Evolutionary conservation across 2,888 invertebrate genomes (phyloP).

Genomic region (Neoaliturus tenellus): DNA sequence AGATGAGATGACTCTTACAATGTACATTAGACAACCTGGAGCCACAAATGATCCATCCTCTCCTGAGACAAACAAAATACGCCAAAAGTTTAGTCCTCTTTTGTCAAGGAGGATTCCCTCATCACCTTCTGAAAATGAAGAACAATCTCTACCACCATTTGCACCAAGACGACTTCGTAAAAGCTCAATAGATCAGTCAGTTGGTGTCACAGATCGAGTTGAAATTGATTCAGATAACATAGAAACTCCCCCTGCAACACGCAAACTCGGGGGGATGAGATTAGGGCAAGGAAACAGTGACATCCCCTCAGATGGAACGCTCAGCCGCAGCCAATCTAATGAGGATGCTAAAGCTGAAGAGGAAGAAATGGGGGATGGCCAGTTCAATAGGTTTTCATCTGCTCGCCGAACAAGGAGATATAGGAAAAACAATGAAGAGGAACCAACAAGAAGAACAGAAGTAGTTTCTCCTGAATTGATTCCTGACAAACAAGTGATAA

Average conservation of each 20-base stretch:
- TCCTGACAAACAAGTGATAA: constrained; percentile 76
- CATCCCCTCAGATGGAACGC: constrained; percentile 42
- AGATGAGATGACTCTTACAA: constrained; percentile 76
- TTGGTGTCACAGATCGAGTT: constrained; percentile 78
- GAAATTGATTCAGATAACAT: constrained; percentile 95
- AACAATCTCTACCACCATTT: constrained; percentile 70
- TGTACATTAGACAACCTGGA: constrained; percentile 76
- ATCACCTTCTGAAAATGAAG: constrained; percentile 69
- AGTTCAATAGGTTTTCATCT: constrained; percentile 90
- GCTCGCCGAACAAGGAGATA: constrained; percentile 89
- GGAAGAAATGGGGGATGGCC: constrained; percentile 80
- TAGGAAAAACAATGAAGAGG: constrained; percentile 75
- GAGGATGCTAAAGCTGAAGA: constrained; percentile 66
- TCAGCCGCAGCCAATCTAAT: constrained; percentile 70
- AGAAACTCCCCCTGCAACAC: constrained; percentile 90
- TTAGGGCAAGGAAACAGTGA: constrained; percentile 46
- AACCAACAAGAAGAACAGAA: constrained; percentile 61
- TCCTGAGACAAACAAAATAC: constrained; percentile 29
- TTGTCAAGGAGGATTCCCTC: constrained; percentile 61
- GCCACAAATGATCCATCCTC: constrained; percentile 63
- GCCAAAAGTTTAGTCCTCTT: constrained; percentile 64
- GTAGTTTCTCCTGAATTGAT: constrained; percentile 70
- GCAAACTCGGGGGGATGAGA: constrained; percentile 74
- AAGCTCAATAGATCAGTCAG: constrained; percentile 62
- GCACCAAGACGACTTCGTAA: constrained; percentile 66